phyloP scores from a whole-genome alignment of 2,113 vertebrate species.

The Meles meles region DNA sequence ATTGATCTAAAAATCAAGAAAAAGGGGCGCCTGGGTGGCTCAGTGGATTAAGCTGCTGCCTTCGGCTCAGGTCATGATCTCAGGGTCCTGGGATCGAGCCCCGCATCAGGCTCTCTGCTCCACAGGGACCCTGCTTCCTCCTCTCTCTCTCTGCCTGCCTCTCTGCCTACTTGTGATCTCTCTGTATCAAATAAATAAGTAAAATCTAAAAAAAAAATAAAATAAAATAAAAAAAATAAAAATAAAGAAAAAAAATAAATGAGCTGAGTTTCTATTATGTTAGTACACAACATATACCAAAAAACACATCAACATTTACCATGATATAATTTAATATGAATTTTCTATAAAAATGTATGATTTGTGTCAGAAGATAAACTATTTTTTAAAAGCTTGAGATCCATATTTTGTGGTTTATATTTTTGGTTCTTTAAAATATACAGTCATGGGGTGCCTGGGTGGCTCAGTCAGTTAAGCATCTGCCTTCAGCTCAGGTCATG shows the following conservation, averaged over 20 bases:
- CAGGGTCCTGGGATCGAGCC: too few species aligned
- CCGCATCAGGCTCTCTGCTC: too few species aligned
- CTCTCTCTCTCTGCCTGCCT: too few species aligned
- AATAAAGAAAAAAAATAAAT: constrained; percentile 66
- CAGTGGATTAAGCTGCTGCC: too few species aligned
- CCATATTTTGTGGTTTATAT: background rate
- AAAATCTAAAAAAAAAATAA: too few species aligned
- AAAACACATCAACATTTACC: constrained; percentile 81
- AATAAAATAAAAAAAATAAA: too few species aligned
- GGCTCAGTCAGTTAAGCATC: background rate
- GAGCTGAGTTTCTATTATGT: constrained; percentile 73
- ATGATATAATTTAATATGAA: constrained; percentile 70
- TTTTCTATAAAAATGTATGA: background rate
- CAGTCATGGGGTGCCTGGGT: background rate
- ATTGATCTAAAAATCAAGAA: constrained; percentile 73
- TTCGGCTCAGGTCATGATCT: too few species aligned
- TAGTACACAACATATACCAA: constrained; percentile 78
- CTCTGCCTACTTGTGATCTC: too few species aligned
- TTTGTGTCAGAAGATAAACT: constrained; percentile 19
- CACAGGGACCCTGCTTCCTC: too few species aligned
- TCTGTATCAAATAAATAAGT: too few species aligned
- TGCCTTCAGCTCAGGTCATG: background rate
- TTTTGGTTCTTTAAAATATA: constrained; percentile 30
- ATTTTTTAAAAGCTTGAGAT: background rate
- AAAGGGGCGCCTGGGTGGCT: too few species aligned